A percentile compares a stretch with the other conserved stretches of the same genome.
Conservation (phyloP, 2,113 vertebrate species). For the Eleginops maclovinus region DNA sequence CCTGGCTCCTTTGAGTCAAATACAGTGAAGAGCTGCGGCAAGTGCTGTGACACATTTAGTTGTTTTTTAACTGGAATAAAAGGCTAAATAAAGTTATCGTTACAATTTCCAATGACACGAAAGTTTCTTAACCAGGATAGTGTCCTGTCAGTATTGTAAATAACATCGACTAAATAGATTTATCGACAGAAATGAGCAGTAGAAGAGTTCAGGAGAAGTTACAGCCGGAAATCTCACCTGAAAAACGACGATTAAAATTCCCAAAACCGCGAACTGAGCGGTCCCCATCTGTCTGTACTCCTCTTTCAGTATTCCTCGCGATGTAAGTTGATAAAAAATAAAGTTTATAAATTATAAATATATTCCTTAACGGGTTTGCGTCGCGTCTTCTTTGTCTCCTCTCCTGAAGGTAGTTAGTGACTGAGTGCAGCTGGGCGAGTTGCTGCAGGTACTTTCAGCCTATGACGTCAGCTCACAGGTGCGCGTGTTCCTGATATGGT, state of each 20-base stretch:
- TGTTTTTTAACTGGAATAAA: background rate
- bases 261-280: slow-evolving; percentile 48
- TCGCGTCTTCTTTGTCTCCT: background rate
- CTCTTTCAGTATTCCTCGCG: background rate
- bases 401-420: background rate
- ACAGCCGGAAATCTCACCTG: slow-evolving; percentile 72
- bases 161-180: no score
- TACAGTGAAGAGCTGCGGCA: background rate
- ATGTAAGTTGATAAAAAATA: background rate
- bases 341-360: background rate
- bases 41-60: background rate
- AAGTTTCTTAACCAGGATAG: background rate
- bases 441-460: slow-evolving; percentile 73
- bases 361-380: slow-evolving; percentile 20
- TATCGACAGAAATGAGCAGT: background rate
- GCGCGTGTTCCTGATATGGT: slow-evolving; percentile 75
- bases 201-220: background rate
- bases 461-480: slow-evolving; percentile 80
- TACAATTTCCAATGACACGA: background rate
- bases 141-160: background rate
- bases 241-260: slow-evolving; percentile 56
- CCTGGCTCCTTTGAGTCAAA: background rate
- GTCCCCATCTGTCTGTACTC: slow-evolving; percentile 56
- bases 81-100: background rate
- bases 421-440: slow-evolving; percentile 23